Percentiles rank a stretch among this genome's conserved stretches.
phyloP scores from a whole-genome alignment of 2,797 vertebrate species.

The Sylvia borin region DNA sequence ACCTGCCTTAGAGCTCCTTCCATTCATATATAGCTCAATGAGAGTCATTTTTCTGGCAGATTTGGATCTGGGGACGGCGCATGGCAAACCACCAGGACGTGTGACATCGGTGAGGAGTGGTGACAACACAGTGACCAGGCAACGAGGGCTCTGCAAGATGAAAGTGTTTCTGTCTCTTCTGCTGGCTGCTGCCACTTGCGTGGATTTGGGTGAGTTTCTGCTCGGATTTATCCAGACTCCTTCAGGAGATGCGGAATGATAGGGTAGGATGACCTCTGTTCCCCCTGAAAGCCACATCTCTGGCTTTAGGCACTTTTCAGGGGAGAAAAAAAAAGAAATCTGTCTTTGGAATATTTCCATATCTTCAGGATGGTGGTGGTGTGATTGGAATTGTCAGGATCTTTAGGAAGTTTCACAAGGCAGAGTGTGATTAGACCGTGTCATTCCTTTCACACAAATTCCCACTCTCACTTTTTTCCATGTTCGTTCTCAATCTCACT shows the following conservation, averaged over 20 bases:
- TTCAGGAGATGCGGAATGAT: not conserved
- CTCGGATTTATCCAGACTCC: not conserved
- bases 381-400: not conserved
- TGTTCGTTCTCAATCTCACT: not conserved
- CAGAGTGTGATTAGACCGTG: not conserved
- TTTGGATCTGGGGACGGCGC: not conserved
- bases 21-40: not conserved
- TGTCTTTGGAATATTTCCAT: not conserved
- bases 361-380: not conserved
- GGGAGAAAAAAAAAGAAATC: not conserved
- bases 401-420: not conserved
- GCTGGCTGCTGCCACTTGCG: not conserved
- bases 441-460: not conserved
- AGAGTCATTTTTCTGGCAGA: not conserved
- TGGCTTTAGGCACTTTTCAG: not conserved
- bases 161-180: slow-evolving; percentile 23
- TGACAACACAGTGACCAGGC: not conserved
- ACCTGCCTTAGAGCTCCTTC: not conserved
- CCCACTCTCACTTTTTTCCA: not conserved
- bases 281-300: not conserved
- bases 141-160: not conserved
- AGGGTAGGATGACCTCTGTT: accelerated
- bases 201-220: slow-evolving; percentile 10
- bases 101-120: not conserved
- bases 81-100: not conserved